Percentiles rank a stretch among this genome's conserved stretches.
Evolutionary conservation across 2,113 vertebrate genomes (phyloP).

Genomic region (Misgurnus mizolepis): DNA sequence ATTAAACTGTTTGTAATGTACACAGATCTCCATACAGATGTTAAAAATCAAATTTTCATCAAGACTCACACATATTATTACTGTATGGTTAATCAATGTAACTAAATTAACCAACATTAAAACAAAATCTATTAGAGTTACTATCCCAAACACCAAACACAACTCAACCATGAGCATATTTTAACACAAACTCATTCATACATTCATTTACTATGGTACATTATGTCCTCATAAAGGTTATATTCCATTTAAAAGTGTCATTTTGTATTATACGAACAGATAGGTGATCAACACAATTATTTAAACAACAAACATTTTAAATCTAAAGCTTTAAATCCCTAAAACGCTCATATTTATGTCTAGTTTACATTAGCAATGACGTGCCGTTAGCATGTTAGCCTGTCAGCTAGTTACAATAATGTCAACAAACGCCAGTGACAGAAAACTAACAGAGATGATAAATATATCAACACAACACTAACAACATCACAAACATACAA

Average conservation of each 20-base stretch:
- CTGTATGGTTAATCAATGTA: too few relatives aligned
- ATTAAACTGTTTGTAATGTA: too few relatives aligned
- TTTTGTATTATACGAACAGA: background rate
- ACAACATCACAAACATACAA: fast-evolving
- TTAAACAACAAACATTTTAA: background rate
- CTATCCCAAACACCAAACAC: background rate
- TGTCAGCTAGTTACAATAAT: background rate
- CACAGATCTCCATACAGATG: too few relatives aligned
- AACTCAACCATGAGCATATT: too few relatives aligned
- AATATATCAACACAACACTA: background rate
- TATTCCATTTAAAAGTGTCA: too few relatives aligned
- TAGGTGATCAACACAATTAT: background rate
- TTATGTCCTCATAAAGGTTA: too few relatives aligned
- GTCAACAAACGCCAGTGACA: constrained; percentile 33
- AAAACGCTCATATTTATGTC: background rate
- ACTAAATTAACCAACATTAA: too few relatives aligned
- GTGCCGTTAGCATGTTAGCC: constrained; percentile 27
- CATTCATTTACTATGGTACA: too few relatives aligned
- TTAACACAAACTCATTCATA: too few relatives aligned
- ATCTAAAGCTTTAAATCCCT: background rate
- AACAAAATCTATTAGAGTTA: background rate
- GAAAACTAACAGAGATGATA: background rate
- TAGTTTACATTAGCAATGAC: constrained; percentile 7
- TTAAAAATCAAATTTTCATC: too few relatives aligned
- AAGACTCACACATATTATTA: too few relatives aligned